Conservation (phyloP, 2,888 invertebrate species). For the Phlogophora meticulosa region DNA sequence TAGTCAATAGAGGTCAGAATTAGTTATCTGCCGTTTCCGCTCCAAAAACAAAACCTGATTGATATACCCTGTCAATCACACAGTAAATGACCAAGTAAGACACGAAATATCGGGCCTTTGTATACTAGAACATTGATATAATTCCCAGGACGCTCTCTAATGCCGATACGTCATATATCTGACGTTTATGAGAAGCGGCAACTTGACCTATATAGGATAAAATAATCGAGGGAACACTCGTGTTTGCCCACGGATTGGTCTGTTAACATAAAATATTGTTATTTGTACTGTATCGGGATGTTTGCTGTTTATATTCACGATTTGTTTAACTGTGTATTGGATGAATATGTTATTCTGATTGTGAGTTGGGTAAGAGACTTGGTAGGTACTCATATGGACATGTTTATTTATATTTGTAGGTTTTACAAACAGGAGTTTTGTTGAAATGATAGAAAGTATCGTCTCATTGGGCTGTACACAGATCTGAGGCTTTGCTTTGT, state of each 20-base stretch:
- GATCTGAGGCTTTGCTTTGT: no score
- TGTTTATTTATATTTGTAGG: neutral
- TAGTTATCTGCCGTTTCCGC: neutral
- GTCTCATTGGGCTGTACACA: no score
- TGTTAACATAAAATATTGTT: slow-evolving; percentile 43
- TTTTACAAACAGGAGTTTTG: no score
- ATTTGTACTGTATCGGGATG: slow-evolving; percentile 31
- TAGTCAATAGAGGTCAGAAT: neutral
- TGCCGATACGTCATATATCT: slow-evolving; percentile 33
- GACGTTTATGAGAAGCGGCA: slow-evolving; percentile 50
- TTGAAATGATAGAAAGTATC: no score
- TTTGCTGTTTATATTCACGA: slow-evolving; percentile 31
- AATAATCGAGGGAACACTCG: slow-evolving; percentile 28
- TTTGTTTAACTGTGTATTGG: slow-evolving; percentile 25
- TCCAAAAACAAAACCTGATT: neutral
- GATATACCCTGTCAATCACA: neutral
- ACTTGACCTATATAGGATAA: slow-evolving; percentile 49
- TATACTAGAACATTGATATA: slow-evolving; percentile 22
- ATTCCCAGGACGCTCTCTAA: slow-evolving; percentile 30
- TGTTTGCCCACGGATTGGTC: slow-evolving; percentile 42
- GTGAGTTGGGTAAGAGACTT: slow-evolving; percentile 10
- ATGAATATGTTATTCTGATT: slow-evolving; percentile 24
- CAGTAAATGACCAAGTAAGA: slow-evolving; percentile 13
- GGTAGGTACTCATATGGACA: neutral
- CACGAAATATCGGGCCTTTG: slow-evolving; percentile 2